Evolutionary conservation across 2,797 vertebrate genomes (phyloP).

Genomic region (Euphonia xanthogaster): DNA sequence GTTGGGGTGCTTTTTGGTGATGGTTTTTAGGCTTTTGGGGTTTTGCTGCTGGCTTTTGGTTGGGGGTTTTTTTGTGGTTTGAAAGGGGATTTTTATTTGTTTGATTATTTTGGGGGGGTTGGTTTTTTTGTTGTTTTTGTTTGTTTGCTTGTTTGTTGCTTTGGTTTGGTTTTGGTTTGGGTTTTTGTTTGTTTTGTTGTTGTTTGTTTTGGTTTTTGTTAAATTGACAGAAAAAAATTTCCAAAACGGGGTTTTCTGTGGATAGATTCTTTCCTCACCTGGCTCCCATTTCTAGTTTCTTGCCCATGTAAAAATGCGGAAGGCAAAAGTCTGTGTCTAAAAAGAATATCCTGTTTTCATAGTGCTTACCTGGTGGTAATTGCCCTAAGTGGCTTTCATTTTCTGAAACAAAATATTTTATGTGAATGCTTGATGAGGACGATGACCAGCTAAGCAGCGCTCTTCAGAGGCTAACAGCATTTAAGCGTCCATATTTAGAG

Average conservation of each 20-base stretch:
- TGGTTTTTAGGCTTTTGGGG: accelerated
- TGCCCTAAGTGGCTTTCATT: not conserved
- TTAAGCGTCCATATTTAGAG: not conserved
- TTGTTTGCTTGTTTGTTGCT: not conserved
- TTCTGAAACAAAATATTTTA: not conserved
- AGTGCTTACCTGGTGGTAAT: not conserved
- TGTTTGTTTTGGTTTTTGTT: not conserved
- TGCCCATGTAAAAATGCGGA: not conserved
- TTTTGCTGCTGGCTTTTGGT: not conserved
- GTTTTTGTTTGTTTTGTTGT: not conserved
- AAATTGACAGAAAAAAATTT: not conserved
- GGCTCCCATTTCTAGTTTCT: not conserved
- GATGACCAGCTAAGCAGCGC: not conserved
- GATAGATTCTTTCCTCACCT: not conserved
- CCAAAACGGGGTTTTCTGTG: not conserved
- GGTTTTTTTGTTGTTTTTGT: not conserved
- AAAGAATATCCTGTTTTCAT: not conserved
- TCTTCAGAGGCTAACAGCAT: not conserved
- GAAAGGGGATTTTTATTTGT: not conserved
- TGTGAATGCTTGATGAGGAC: not conserved
- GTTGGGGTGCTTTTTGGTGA: accelerated
- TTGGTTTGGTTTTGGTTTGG: not conserved
- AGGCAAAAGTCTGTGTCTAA: not conserved
- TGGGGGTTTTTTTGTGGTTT: accelerated
- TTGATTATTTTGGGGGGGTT: not conserved